These are phyloP conservation scores for Trimorus sp. DNA, from an alignment of 2,888 invertebrate species.

Conservation along the genomic window DNA sequence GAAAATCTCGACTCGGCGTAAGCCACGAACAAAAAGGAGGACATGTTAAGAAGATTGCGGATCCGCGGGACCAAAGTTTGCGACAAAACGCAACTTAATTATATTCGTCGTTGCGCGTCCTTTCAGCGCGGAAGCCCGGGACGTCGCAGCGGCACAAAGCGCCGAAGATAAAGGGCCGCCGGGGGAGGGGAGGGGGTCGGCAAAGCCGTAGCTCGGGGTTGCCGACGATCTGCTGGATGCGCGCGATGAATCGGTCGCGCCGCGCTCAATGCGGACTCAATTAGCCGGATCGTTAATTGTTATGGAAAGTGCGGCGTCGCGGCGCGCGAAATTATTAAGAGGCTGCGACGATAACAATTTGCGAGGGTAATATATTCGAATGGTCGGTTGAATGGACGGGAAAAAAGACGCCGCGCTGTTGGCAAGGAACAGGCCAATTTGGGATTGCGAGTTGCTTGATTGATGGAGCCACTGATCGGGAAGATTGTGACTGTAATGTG, in stretches of 20 bases:
- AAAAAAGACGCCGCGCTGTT: no score
- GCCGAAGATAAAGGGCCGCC: conserved; percentile 38
- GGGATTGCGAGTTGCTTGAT: no score
- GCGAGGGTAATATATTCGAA: no score
- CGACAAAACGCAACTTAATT: conserved; percentile 55
- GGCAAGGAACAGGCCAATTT: no score
- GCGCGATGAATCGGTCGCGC: conserved; percentile 37
- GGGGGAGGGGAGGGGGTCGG: conserved; percentile 6
- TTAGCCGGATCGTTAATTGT: conserved; percentile 53
- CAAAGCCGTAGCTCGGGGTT: conserved; percentile 13
- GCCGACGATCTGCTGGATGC: no score
- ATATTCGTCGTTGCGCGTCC: conserved; percentile 45
- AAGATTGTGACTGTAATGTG: no score
- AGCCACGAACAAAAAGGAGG: conserved; percentile 53
- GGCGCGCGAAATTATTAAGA: conserved; percentile 16
- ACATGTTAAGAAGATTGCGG: conserved; percentile 62
- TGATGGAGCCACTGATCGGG: no score
- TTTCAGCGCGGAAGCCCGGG: conserved; percentile 47
- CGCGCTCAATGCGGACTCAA: conserved; percentile 44
- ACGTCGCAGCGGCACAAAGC: conserved; percentile 45
- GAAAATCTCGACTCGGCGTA: conserved; percentile 18
- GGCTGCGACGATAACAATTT: background rate
- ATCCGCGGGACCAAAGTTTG: conserved; percentile 45
- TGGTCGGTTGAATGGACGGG: no score
- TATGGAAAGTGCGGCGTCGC: conserved; percentile 39